phyloP scores from a whole-genome alignment of 1,140 invertebrate genomes.

The Hylaeus volcanicus region DNA sequence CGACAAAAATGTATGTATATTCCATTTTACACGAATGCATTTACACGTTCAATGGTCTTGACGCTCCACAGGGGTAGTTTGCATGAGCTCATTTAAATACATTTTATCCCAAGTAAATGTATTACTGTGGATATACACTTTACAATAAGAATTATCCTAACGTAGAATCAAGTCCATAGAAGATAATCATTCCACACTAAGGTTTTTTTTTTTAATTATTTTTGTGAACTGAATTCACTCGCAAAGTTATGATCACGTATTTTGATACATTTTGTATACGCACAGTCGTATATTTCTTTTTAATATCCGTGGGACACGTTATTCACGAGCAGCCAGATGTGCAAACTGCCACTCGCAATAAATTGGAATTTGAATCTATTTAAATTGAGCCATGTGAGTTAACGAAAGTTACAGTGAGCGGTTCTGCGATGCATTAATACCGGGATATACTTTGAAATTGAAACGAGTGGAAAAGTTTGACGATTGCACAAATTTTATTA shows the following conservation, averaged over 20 bases:
- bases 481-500: neutral
- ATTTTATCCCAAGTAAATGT: too few relatives aligned
- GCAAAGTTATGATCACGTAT: too few relatives aligned
- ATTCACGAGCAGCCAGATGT: constrained; percentile 7
- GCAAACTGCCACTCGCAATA: constrained; percentile 6
- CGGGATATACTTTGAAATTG: constrained; percentile 19
- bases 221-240: too few relatives aligned
- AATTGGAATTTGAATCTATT: constrained; percentile 34
- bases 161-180: too few relatives aligned
- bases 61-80: neutral
- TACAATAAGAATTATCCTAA: too few relatives aligned
- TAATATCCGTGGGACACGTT: neutral
- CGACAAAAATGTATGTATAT: neutral
- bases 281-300: neutral
- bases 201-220: too few relatives aligned
- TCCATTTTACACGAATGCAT: neutral
- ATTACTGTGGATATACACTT: too few relatives aligned
- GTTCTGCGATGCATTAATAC: constrained; percentile 20
- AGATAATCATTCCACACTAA: too few relatives aligned
- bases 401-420: constrained; percentile 10
- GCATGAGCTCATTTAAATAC: neutral
- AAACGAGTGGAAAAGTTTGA: neutral
- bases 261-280: too few relatives aligned
- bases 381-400: constrained; percentile 31
- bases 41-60: too few relatives aligned